phyloP scores from a whole-genome alignment of 1,140 invertebrate genomes.

The Prorops nasuta region DNA sequence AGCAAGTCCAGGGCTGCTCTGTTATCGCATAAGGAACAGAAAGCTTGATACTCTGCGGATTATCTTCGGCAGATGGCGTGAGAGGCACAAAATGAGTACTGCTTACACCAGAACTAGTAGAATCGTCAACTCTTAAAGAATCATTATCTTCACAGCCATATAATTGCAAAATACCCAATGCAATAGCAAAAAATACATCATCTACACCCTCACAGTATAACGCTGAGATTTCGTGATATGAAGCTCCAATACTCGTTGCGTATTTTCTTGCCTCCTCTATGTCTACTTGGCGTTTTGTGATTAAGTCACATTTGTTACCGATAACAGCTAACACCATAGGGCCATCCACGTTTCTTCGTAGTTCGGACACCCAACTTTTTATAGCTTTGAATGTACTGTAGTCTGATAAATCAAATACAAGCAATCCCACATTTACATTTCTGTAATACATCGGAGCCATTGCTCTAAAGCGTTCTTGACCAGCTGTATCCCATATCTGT shows the following conservation, averaged over 20 bases:
- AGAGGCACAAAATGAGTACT: conserved; percentile 21
- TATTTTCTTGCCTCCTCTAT: conserved; percentile 72
- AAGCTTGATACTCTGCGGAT: conserved; percentile 28
- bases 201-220: conserved; percentile 73
- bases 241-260: conserved; percentile 77
- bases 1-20: conserved; percentile 61
- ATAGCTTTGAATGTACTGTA: conserved; percentile 70
- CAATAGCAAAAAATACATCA: conserved; percentile 67
- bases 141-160: conserved; percentile 22
- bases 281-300: conserved; percentile 63
- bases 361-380: conserved; percentile 78
- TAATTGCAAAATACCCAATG: conserved; percentile 58
- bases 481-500: conserved; percentile 88
- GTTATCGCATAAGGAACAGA: conserved; percentile 63
- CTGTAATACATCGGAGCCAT: conserved; percentile 93
- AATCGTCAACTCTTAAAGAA: conserved; percentile 57
- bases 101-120: conserved; percentile 43
- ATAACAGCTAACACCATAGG: conserved; percentile 76
- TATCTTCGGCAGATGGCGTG: conserved; percentile 40
- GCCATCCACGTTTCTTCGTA: conserved; percentile 73
- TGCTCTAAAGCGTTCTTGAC: conserved; percentile 73
- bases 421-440: conserved; percentile 82
- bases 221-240: conserved; percentile 82
- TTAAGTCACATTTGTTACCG: conserved; percentile 82
- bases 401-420: conserved; percentile 85